These are phyloP conservation scores for Hippasteria phrygiana DNA, from an alignment of 53 echinoderm and acorn worm genomes.

Conservation along the genomic window DNA sequence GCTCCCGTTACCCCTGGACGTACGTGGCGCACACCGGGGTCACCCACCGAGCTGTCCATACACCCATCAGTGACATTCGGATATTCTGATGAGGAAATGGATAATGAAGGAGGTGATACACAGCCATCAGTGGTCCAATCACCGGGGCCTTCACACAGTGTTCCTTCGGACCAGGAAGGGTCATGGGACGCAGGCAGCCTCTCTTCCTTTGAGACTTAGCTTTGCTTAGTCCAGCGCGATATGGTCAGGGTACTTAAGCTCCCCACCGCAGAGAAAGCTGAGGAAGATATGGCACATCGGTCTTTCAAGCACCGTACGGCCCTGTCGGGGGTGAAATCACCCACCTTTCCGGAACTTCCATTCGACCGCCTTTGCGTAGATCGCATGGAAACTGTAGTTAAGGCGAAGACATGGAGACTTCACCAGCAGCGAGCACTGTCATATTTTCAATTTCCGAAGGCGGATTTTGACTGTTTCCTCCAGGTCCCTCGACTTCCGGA, in stretches of 20 bases:
- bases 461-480: background rate
- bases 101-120: background rate
- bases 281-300: background rate
- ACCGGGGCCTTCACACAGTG: background rate
- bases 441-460: background rate
- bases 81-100: background rate
- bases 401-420: background rate
- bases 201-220: too few species aligned
- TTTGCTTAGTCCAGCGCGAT: background rate
- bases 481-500: background rate
- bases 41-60: conserved; percentile 12
- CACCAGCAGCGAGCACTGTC: background rate
- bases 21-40: background rate
- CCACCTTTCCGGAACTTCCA: background rate
- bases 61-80: background rate
- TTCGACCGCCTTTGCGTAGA: background rate
- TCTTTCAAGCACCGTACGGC: conserved; percentile 22
- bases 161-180: background rate
- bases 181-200: background rate
- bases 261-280: background rate
- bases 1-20: background rate
- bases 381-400: background rate
- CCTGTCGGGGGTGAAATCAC: background rate
- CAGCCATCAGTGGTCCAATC: background rate
- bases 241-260: conserved; percentile 9